phyloP scores from a whole-genome alignment of 30 jellyfish, hydroid and myxozoan genomes.

The Turritopsis rubra region DNA sequence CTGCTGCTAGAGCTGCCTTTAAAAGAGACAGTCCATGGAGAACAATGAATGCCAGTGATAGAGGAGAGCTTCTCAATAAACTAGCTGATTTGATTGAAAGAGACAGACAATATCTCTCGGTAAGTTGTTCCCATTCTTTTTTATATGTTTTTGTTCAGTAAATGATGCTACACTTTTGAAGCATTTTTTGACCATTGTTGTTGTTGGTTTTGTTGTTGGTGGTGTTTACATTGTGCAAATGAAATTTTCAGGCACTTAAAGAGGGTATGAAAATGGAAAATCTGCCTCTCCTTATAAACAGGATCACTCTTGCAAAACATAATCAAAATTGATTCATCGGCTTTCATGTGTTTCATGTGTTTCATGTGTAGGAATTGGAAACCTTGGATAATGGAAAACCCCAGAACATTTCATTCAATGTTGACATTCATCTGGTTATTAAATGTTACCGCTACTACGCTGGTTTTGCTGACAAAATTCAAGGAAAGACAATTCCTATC shows the following conservation, averaged over 20 bases:
- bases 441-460: constrained; percentile 90
- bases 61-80: constrained; percentile 67
- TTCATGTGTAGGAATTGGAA: constrained; percentile 61
- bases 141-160: background rate
- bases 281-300: no score
- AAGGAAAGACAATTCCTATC: constrained; percentile 91
- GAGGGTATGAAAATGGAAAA: no score
- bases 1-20: constrained; percentile 90
- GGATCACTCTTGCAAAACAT: no score
- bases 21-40: constrained; percentile 87
- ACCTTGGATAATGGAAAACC: constrained; percentile 97
- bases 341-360: no score
- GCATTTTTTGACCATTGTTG: no score
- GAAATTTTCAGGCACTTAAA: no score
- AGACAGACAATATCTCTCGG: constrained; percentile 75
- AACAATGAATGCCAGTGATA: constrained; percentile 66
- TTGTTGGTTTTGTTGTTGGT: no score
- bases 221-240: no score
- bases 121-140: constrained; percentile 21
- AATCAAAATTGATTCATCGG: no score
- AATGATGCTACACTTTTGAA: no score
- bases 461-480: constrained; percentile 95
- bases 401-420: constrained; percentile 35
- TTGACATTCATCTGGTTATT: constrained; percentile 57
- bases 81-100: constrained; percentile 88